Conservation (phyloP, 2,113 vertebrate genomes). For the Malaclemys terrapin region DNA sequence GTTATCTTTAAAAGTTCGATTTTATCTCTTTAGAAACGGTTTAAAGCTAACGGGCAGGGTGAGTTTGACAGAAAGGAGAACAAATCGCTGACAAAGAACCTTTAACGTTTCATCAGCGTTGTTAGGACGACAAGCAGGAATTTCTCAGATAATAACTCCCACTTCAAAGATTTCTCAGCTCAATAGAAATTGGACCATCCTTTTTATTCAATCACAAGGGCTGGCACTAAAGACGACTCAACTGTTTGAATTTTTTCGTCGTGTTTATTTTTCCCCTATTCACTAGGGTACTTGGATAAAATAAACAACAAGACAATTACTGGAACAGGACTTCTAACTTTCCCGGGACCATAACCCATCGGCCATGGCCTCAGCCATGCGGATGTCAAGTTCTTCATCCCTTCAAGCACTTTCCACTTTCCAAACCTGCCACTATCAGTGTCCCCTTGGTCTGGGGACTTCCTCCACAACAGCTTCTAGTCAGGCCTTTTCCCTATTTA, state of each 20-base stretch:
- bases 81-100: slow-evolving; percentile 95
- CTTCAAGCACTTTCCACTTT: background rate
- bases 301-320: slow-evolving; percentile 96
- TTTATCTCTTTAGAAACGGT: slow-evolving; percentile 90
- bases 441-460: background rate
- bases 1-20: slow-evolving; percentile 82
- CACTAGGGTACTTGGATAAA: slow-evolving; percentile 89
- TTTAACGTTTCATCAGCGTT: slow-evolving; percentile 98
- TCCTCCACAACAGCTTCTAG: background rate
- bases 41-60: slow-evolving; percentile 82
- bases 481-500: background rate
- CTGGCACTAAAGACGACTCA: slow-evolving; percentile 92
- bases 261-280: slow-evolving; percentile 92
- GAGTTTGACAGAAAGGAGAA: slow-evolving; percentile 93
- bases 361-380: slow-evolving; percentile 73
- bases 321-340: slow-evolving; percentile 89
- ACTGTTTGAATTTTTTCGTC: slow-evolving; percentile 86
- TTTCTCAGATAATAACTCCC: slow-evolving; percentile 96
- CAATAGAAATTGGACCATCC: slow-evolving; percentile 95
- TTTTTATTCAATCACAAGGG: slow-evolving; percentile 91
- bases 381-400: slow-evolving; percentile 65
- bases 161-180: slow-evolving; percentile 97
- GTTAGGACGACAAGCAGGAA: slow-evolving; percentile 96
- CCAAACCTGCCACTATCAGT: background rate
- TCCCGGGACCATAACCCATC: slow-evolving; percentile 76